phyloP scores from a whole-genome alignment of 2,113 vertebrate species.

The Indicator indicator region DNA sequence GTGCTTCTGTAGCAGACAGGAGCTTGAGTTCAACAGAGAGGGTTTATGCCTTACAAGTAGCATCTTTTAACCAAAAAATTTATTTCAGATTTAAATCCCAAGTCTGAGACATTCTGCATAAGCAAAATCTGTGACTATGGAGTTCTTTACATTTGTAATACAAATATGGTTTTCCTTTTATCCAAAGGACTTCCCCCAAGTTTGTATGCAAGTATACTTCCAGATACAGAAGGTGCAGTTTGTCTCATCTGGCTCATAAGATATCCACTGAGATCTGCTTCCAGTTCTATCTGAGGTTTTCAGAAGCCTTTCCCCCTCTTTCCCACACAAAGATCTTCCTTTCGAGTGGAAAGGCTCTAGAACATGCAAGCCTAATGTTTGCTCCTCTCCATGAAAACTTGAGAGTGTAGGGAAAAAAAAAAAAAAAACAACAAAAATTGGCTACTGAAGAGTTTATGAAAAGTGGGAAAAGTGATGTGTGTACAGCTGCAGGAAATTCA shows the following conservation, averaged over 20 bases:
- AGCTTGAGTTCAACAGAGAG: not conserved
- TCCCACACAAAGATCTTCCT: not conserved
- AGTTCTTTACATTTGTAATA: not conserved
- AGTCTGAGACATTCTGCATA: not conserved
- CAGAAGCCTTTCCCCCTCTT: not conserved
- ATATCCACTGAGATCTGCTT: not conserved
- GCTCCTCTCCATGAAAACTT: slow-evolving; percentile 11
- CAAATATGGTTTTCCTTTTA: not conserved
- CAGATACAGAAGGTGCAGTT: not conserved
- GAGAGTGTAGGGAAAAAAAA: not conserved
- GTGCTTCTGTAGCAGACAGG: not conserved
- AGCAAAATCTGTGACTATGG: not conserved
- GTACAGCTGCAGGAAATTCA: slow-evolving; percentile 62
- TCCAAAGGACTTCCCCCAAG: not conserved
- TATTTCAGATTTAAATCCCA: not conserved
- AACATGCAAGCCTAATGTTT: not conserved
- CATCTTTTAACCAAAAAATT: not conserved
- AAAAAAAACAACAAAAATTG: not conserved
- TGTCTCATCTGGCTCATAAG: not conserved
- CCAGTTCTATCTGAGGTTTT: not conserved
- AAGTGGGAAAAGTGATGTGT: slow-evolving; percentile 49
- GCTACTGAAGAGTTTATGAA: slow-evolving; percentile 37
- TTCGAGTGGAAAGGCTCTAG: not conserved
- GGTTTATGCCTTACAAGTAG: not conserved
- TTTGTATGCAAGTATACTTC: not conserved